Evolutionary conservation across 1,140 invertebrate genomes (phyloP), one percentile per base, ranked within the genome.

Genomic region (Habropoda laboriosa): DNA sequence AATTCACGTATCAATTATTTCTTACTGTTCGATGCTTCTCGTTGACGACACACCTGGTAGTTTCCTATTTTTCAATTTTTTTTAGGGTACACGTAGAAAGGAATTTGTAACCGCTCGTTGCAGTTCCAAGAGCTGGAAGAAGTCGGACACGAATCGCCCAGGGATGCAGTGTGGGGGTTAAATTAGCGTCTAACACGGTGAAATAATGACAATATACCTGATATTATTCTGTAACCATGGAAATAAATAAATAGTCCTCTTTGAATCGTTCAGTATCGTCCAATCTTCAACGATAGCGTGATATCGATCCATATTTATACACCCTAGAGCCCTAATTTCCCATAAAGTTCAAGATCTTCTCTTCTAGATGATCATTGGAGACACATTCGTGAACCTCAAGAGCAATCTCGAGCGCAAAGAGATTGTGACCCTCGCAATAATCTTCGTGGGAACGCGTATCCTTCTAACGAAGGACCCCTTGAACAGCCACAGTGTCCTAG

Each of bases 61-160:
- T 68, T 1, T 68, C 49, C 49, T 40, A 32, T 10, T 70, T 32
- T 13, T 8, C 40, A 55, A 5, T 67, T 45, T 40, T 38, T 53
- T 70, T 57, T 71, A 57, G 68, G 51, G 4, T 57, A 57, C 38
- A 71, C 38, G 51, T 71, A 71, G 18, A 42, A 70, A 40, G 51
- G 51, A 40, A 70, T 55, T 40, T 53, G 32, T 53, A 53, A 53
- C 18, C 68, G 13, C 24, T 40, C n/a, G n/a, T 55, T 40, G 51
- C 51, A 13, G 67, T 57, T 55, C 49, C 35, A 32, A 42, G 67
- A 57, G 42, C 27, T 40, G 18, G 35, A 55, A 30, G 35, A 40
- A 40, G 40, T 55, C 35, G 49, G 67, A 64, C 61, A 18, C 40
- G 27, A 57, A 57, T 57, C 32, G 21, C 3, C 49, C 38, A 73